Percentiles rank a stretch among this genome's conserved stretches.
phyloP scores from a whole-genome alignment of 2,797 vertebrate genomes.

The Peromyscus aztecus region DNA sequence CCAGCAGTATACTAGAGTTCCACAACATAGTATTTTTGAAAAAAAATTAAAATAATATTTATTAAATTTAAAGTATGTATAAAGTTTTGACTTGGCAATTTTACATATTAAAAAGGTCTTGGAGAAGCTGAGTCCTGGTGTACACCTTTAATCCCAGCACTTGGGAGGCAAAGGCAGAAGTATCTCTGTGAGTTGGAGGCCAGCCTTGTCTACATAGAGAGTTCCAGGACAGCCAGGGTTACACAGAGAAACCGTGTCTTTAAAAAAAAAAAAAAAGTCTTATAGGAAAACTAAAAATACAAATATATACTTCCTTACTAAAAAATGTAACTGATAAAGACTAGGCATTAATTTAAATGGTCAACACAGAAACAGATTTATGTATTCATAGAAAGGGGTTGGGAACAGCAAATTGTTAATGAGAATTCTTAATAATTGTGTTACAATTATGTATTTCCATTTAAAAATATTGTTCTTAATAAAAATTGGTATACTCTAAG shows the following conservation, averaged over 20 bases:
- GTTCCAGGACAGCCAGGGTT: neutral
- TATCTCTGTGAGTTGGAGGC: neutral
- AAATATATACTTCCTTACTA: neutral
- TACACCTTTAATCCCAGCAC: neutral
- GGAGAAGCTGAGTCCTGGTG: neutral
- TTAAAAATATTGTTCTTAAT: neutral
- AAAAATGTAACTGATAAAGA: neutral
- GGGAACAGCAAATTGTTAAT: neutral
- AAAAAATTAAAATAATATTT: slow-evolving; percentile 21
- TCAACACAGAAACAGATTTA: neutral
- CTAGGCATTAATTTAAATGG: slow-evolving; percentile 25
- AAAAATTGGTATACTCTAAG: neutral
- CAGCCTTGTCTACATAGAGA: neutral
- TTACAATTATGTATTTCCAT: neutral
- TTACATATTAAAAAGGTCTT: slow-evolving; percentile 15
- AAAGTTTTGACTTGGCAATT: slow-evolving; percentile 7
- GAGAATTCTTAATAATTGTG: neutral
- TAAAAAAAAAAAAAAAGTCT: neutral
- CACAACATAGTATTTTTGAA: slow-evolving; percentile 16
- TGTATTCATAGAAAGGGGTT: neutral
- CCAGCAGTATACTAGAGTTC: neutral
- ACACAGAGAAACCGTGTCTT: neutral
- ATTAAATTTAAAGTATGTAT: neutral
- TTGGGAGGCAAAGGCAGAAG: neutral
- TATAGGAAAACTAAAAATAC: slow-evolving; percentile 19